Percentiles rank a stretch among this genome's conserved stretches.
Conservation (phyloP, 2,888 invertebrate genomes). For the Himalopsyche japonica region DNA sequence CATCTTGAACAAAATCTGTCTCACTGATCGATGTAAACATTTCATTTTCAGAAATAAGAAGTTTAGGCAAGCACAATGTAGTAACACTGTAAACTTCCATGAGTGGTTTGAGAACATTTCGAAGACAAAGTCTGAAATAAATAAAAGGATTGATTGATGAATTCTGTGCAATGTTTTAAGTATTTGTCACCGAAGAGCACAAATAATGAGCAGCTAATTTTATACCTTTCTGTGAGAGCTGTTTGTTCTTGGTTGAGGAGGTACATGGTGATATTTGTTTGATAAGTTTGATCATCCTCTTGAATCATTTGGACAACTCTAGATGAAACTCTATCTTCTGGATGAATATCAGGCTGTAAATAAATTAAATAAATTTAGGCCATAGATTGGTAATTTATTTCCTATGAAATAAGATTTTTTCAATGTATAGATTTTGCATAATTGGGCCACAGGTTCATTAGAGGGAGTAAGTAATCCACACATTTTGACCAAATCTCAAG, state of each 20-base stretch:
- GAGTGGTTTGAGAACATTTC: slow-evolving; percentile 69
- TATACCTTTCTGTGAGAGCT: slow-evolving; percentile 1
- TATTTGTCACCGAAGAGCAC: no score
- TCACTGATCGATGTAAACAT: slow-evolving; percentile 61
- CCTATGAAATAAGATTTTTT: no score
- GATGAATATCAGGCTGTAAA: neutral
- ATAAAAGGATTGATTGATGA: neutral
- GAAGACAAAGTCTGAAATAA: slow-evolving; percentile 57
- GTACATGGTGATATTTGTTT: neutral
- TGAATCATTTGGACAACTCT: neutral
- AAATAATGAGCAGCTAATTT: neutral
- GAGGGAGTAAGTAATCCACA: no score
- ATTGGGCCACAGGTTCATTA: no score
- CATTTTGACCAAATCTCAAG: no score
- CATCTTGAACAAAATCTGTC: slow-evolving; percentile 67
- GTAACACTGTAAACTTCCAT: slow-evolving; percentile 75
- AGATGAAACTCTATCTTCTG: neutral
- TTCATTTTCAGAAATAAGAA: slow-evolving; percentile 49
- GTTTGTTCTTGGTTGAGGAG: neutral
- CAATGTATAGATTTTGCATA: no score
- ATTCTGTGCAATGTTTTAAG: neutral
- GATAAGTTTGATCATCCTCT: neutral
- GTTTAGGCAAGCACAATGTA: slow-evolving; percentile 60
- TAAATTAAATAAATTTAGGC: no score
- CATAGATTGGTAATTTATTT: no score